phyloP scores from a whole-genome alignment of 1,140 invertebrate species.

The Rhyacophila brunnea region DNA sequence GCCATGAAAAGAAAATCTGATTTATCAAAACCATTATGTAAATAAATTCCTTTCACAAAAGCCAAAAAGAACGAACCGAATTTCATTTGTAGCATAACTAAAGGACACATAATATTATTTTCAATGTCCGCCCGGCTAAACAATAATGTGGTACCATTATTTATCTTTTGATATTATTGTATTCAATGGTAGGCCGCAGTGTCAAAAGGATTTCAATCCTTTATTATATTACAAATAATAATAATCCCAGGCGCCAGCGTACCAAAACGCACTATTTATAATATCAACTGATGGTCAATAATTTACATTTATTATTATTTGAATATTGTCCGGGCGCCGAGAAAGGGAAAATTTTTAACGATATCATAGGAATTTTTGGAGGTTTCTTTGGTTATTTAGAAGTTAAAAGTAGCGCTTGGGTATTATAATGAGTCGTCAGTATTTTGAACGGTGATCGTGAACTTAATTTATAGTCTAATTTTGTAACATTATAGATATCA shows the following conservation, averaged over 20 bases:
- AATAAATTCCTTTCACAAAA: too few relatives aligned
- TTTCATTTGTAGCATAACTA: too few relatives aligned
- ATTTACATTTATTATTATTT: constrained; percentile 28
- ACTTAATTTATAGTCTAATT: constrained; percentile 17
- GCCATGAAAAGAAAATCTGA: too few relatives aligned
- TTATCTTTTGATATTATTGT: too few relatives aligned
- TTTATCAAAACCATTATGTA: too few relatives aligned
- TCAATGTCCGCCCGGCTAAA: too few relatives aligned
- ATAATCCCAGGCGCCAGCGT: constrained; percentile 26
- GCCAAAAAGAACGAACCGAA: too few relatives aligned
- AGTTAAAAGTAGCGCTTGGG: constrained; percentile 23
- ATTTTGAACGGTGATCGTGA: constrained; percentile 13
- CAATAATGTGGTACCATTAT: too few relatives aligned
- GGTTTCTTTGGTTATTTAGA: constrained; percentile 20
- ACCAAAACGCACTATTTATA: constrained; percentile 25
- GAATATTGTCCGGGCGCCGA: constrained; percentile 13
- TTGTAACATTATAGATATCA: neutral
- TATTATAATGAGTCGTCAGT: neutral
- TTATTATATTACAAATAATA: too few relatives aligned
- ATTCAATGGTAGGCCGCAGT: too few relatives aligned
- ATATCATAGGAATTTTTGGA: constrained; percentile 25
- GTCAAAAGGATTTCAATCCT: too few relatives aligned
- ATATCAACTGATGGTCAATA: constrained; percentile 27
- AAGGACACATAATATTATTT: too few relatives aligned
- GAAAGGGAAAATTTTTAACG: constrained; percentile 2